Base-by-base conservation (phyloP, 92 coral and sea anemone species). In the Epizoanthus illoricatus region DNA sequence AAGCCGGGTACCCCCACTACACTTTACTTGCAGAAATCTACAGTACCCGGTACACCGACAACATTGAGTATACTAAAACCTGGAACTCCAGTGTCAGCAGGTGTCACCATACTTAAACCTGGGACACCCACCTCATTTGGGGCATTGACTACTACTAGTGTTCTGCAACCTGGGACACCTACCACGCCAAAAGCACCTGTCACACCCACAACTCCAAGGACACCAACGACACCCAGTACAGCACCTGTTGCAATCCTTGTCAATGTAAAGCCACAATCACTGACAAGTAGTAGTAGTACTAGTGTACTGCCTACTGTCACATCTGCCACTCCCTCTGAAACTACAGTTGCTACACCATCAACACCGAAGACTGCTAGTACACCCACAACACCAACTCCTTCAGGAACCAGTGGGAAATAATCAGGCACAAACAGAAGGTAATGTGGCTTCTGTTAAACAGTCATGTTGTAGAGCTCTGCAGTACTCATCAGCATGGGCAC, bases 1-100 rank as follows among this genome's bases (percentile, higher is more conserved):
- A 65, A 87, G 84, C 92, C 98, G 2, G 79, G 90, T 42, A 91
- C 98, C 6, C 93, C 98, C 0, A 89, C 88, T 73, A 69, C 82
- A 10, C 82, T 78, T 40, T 78, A 61, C 67, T 20, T 78, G 13
- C 82, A 78, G 52, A 78, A 78, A 17, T 78, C 82, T 0, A 18
- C 82, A 19, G 82, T 62, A 2, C 82, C 82, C 36, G 82, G 82
- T 21, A 78, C 82, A 9, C 82, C 82, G 20, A 78, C 82, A 20
- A 78, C 82, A 11, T 59, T 78, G 69, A 78, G 82, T 63, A 78
- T 78, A 63, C 82, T 78, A 1, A 78, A 78, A 45, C 72, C 69
- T 20, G 82, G 82, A 0, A 78, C 82, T 20, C 82, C 70, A 15
- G 71, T 78, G 13, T 78, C 82, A 21, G 82, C 60, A 3, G 72